Evolutionary conservation across 2,888 invertebrate species (phyloP).

Genomic region (Zygogramma bicolorata): DNA sequence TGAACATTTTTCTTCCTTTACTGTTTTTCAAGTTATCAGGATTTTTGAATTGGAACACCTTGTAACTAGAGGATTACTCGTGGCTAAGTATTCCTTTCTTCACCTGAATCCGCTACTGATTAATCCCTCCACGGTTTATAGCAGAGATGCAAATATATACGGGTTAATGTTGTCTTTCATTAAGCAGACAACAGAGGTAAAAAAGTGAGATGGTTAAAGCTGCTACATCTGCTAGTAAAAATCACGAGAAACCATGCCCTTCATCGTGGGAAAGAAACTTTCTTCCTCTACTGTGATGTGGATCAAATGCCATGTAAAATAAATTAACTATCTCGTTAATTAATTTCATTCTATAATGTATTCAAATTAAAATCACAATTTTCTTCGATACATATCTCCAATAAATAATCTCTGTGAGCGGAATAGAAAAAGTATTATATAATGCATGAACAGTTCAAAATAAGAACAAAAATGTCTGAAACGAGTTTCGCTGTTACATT

Average conservation of each 20-base stretch:
- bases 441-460: conserved; percentile 39
- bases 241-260: conserved; percentile 29
- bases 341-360: conserved; percentile 45
- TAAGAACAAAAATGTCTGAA: conserved; percentile 36
- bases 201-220: neutral
- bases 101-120: too few relatives aligned
- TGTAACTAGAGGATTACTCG: too few relatives aligned
- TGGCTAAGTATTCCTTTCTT: too few relatives aligned
- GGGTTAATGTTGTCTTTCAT: neutral
- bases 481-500: conserved; percentile 39
- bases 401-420: conserved; percentile 36
- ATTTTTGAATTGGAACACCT: too few relatives aligned
- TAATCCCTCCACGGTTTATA: neutral
- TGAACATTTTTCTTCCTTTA: too few relatives aligned
- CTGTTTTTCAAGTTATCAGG: too few relatives aligned
- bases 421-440: conserved; percentile 38
- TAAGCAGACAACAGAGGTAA: neutral
- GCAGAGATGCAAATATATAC: neutral
- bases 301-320: conserved; percentile 35
- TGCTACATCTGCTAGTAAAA: too few relatives aligned
- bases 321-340: conserved; percentile 29
- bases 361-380: conserved; percentile 47
- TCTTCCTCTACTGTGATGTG: conserved; percentile 27
- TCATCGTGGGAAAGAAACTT: conserved; percentile 44
- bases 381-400: conserved; percentile 41